phyloP scores from a whole-genome alignment of 2,113 vertebrate species.

The Ginglymostoma cirratum region DNA sequence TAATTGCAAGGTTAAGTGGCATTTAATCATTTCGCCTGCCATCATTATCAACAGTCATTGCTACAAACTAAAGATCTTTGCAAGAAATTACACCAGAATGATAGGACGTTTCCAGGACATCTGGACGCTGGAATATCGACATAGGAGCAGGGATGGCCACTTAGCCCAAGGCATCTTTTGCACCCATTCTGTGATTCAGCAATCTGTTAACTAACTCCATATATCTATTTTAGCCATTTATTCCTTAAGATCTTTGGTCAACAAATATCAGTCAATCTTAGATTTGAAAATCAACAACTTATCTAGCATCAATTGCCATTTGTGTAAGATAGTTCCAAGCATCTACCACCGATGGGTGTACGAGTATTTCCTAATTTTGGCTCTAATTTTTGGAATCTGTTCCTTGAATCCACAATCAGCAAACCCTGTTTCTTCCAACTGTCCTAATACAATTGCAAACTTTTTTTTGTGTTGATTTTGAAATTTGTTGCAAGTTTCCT shows the following conservation, averaged over 20 bases:
- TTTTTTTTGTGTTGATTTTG: not conserved
- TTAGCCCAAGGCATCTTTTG: not conserved
- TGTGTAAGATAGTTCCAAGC: not conserved
- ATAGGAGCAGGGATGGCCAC: not conserved
- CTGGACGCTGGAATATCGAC: too few species aligned
- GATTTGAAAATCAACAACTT: not conserved
- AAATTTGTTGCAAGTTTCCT: not conserved
- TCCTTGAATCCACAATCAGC: too few species aligned
- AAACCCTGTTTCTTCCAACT: not conserved
- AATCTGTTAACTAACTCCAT: not conserved
- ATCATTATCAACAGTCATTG: not conserved
- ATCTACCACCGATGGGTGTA: too few species aligned
- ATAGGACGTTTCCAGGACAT: not conserved
- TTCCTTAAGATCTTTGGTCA: not conserved
- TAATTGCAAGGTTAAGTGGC: conserved; percentile 23
- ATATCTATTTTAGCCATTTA: not conserved
- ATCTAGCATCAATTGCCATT: not conserved
- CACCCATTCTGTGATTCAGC: not conserved
- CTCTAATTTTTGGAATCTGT: too few species aligned
- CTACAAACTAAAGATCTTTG: not conserved
- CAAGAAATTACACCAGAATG: not conserved
- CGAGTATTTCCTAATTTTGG: too few species aligned
- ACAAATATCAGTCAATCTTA: not conserved
- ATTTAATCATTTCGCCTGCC: conserved; percentile 3
- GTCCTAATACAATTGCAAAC: not conserved